A percentile compares a stretch with the other conserved stretches of the same genome.
Evolutionary conservation across 2,113 vertebrate genomes (phyloP).

Genomic region (Dermatemys mawii): DNA sequence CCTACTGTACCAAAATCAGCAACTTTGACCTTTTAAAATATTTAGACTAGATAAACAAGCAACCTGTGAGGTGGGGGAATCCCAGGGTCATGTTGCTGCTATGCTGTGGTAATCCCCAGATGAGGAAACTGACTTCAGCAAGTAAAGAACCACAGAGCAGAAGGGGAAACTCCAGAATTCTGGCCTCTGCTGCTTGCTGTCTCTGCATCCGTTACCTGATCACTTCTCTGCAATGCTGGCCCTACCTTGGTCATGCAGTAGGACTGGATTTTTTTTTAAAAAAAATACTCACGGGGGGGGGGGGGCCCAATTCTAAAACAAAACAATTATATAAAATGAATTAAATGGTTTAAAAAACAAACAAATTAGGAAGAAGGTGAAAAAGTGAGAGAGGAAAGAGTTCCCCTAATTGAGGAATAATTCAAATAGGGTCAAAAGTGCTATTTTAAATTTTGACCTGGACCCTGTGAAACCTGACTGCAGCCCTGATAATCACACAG

Average conservation of each 20-base stretch:
- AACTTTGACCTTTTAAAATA: not conserved
- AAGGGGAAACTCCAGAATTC: not conserved
- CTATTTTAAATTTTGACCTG: conserved; percentile 1
- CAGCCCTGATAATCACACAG: not conserved
- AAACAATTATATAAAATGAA: not conserved
- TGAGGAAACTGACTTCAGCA: not conserved
- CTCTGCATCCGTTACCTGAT: not conserved
- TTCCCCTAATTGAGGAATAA: conserved; percentile 4
- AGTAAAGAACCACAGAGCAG: not conserved
- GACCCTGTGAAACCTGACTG: conserved; percentile 29
- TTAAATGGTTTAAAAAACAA: conserved; percentile 30
- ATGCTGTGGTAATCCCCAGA: not conserved
- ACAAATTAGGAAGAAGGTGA: accelerated
- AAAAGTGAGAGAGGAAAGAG: not conserved
- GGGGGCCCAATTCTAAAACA: too few relatives aligned
- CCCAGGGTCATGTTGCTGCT: not conserved
- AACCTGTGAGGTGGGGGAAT: not conserved
- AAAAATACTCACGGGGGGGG: too few relatives aligned
- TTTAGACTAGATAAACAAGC: not conserved
- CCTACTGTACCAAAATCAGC: not conserved
- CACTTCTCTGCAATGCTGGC: not conserved
- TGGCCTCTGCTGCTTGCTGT: not conserved
- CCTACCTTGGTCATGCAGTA: not conserved
- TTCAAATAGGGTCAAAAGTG: not conserved
- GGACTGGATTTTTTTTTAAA: conserved; percentile 42